Evolutionary conservation across 2,797 vertebrate species (phyloP).

Genomic region (Malacoraja senta): DNA sequence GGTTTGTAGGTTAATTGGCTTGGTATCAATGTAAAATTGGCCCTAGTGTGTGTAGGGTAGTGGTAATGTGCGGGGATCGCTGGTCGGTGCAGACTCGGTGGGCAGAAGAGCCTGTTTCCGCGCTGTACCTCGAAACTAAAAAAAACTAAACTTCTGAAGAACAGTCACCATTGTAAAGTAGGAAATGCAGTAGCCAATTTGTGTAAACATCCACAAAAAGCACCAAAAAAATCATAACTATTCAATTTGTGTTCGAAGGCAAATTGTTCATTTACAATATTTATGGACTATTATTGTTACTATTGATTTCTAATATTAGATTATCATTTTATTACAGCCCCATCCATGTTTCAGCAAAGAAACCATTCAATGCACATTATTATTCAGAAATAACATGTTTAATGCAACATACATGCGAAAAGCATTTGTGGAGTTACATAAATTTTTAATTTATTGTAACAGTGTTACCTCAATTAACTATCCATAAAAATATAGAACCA

Average conservation of each 20-base stretch:
- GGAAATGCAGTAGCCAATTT: background rate
- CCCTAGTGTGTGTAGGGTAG: too few relatives aligned
- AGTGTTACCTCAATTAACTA: background rate
- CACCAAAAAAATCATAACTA: background rate
- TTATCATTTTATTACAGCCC: background rate
- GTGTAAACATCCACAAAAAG: background rate
- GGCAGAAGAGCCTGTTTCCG: too few relatives aligned
- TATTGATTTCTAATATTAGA: background rate
- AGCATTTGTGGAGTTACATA: background rate
- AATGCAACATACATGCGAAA: background rate
- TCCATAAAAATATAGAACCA: background rate
- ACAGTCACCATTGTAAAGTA: background rate
- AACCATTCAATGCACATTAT: background rate
- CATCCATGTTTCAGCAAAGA: background rate
- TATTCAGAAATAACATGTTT: background rate
- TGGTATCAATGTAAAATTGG: too few relatives aligned
- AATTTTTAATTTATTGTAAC: background rate
- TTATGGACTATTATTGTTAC: background rate
- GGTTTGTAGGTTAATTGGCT: too few relatives aligned
- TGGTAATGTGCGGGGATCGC: too few relatives aligned
- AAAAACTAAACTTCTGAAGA: background rate
- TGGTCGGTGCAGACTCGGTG: too few relatives aligned
- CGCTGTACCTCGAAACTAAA: too few relatives aligned
- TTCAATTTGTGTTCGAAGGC: background rate
- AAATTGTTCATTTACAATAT: background rate